phyloP scores from a whole-genome alignment of 2,888 invertebrate species.

The Caenorhabditis zanzibari region DNA sequence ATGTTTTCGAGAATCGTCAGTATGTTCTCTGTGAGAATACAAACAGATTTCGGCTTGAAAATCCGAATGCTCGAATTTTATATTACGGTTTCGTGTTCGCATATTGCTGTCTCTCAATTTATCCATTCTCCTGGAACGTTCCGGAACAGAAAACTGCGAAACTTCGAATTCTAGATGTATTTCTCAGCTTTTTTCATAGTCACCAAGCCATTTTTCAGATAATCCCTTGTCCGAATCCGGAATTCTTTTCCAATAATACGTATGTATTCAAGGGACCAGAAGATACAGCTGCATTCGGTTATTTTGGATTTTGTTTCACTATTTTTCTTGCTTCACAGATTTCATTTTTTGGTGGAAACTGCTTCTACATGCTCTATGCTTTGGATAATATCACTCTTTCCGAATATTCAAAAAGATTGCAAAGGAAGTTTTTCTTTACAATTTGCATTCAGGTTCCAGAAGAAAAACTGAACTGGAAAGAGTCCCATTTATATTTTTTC shows the following conservation, averaged over 20 bases:
- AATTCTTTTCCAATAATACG: slow-evolving; percentile 33
- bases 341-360: slow-evolving; percentile 39
- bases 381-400: slow-evolving; percentile 25
- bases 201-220: slow-evolving; percentile 11
- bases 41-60: slow-evolving; percentile 28
- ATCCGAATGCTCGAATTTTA: neutral
- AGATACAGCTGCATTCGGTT: slow-evolving; percentile 32
- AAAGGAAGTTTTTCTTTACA: slow-evolving; percentile 39
- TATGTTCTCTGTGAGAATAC: slow-evolving; percentile 40
- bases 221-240: slow-evolving; percentile 25
- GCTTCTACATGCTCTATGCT: slow-evolving; percentile 40
- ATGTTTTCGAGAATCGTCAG: slow-evolving; percentile 43
- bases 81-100: slow-evolving; percentile 32
- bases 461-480: too few relatives aligned
- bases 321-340: slow-evolving; percentile 38
- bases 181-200: too few relatives aligned
- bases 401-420: slow-evolving; percentile 29
- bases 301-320: slow-evolving; percentile 41
- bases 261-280: slow-evolving; percentile 35
- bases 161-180: slow-evolving; percentile 4
- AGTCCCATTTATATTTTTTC: too few relatives aligned
- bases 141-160: slow-evolving; percentile 29
- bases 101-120: slow-evolving; percentile 40
- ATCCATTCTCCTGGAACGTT: slow-evolving; percentile 42
- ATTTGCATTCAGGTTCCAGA: slow-evolving; percentile 49